phyloP scores from a whole-genome alignment of 2,113 vertebrate species.

The Paramormyrops kingsleyae region DNA sequence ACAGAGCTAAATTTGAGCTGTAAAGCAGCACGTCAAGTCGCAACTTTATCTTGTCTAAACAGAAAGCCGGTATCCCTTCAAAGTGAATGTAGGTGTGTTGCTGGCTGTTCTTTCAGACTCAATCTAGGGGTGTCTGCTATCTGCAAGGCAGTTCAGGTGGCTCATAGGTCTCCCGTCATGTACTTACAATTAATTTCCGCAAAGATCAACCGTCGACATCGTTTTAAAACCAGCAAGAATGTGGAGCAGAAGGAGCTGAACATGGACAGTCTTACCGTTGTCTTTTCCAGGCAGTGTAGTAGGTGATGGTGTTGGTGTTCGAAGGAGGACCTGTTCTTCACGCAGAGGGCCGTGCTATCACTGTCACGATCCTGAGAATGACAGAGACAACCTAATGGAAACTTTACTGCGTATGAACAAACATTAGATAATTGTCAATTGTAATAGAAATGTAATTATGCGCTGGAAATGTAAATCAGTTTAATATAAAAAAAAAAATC shows the following conservation, averaged over 20 bases:
- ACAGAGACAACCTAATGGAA: constrained; percentile 6
- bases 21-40: background rate
- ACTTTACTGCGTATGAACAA: background rate
- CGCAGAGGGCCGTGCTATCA: constrained; percentile 58
- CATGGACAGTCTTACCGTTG: constrained; percentile 62
- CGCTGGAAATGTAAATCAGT: background rate
- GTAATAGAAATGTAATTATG: background rate
- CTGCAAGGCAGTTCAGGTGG: background rate
- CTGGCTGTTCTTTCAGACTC: background rate
- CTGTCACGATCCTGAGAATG: constrained; percentile 57
- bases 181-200: background rate
- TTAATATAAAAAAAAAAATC: background rate
- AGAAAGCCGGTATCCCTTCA: background rate
- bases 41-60: background rate
- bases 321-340: constrained; percentile 77
- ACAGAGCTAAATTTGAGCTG: background rate
- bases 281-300: constrained; percentile 84
- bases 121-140: background rate
- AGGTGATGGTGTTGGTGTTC: constrained; percentile 83
- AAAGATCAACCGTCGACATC: background rate
- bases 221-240: background rate
- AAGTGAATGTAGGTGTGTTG: background rate
- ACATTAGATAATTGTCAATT: background rate
- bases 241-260: background rate
- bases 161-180: background rate